Base-by-base conservation (phyloP, 2,797 vertebrate species). In the Paratrypauchen microcephalus region DNA sequence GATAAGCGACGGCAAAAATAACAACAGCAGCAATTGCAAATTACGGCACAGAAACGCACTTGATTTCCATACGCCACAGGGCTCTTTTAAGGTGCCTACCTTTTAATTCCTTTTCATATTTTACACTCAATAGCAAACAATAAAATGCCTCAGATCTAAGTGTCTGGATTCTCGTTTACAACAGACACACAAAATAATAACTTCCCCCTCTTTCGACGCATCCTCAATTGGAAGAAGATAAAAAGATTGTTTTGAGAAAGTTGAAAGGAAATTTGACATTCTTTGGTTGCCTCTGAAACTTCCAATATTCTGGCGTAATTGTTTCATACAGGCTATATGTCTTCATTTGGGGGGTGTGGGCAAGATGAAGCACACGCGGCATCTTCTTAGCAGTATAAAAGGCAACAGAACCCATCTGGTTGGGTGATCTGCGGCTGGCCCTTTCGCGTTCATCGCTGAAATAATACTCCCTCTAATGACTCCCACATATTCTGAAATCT, bases 381-480 rank as follows among this genome's bases (percentile, higher is more conserved):
- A 93, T 79, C 86, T 91, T 91, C 91, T 85, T 92, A 86, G 86
- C 86, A 69, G 80, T 89, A 95, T 96, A 95, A 97, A 97, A 96
- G 96, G 96, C 92, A 96, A 94, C 96, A 96, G 95, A 95, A 96
- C 95, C 97, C 97, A 98, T 99, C 97, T 98, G 97, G 85, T 95
- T 96, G 95, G 95, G 96, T 95, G 95, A 97, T 95, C 94, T 95
- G 92, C 94, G 95, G 94, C 95, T 96, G 96, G 95, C 94, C 94
- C 95, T 95, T 82, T 83, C 80, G 75, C 83, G 94, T 96, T 96
- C 96, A 96, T 96, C 95, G 94, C 95, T 96, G 96, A 97, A 98
- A 98, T 97, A 99, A 99, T 98, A 96, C 96, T 95, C 95, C 94
- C 97, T 96, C 96, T 98, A 98, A 98, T 98, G 97, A 98, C 97